These are phyloP conservation scores for Neuroterus valhalla DNA, from an alignment of 1,140 invertebrate genomes.

Conservation along the genomic window DNA sequence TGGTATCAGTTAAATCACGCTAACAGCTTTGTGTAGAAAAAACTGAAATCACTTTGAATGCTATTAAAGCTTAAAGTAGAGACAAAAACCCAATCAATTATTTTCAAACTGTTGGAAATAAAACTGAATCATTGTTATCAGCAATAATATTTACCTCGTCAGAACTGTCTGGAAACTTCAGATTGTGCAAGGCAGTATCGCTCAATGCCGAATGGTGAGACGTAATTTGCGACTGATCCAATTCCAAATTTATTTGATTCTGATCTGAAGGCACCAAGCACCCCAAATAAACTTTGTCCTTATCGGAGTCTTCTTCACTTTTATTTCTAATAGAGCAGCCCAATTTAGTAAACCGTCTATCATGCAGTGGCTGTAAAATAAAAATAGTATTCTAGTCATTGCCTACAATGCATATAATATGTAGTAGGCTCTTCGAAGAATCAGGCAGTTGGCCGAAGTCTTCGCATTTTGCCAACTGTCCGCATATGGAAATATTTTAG, in stretches of 20 bases:
- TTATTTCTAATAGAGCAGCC: slow-evolving; percentile 45
- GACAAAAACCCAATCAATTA: too few species aligned
- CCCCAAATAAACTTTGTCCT: slow-evolving; percentile 22
- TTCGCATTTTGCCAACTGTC: too few species aligned
- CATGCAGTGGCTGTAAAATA: slow-evolving; percentile 55
- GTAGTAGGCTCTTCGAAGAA: slow-evolving; percentile 19
- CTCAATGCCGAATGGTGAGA: too few species aligned
- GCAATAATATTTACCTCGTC: slow-evolving; percentile 30
- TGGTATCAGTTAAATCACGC: too few species aligned
- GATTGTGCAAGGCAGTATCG: slow-evolving; percentile 31
- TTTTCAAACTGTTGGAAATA: too few species aligned
- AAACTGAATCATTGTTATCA: too few species aligned
- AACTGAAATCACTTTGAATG: too few species aligned
- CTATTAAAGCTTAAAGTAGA: too few species aligned
- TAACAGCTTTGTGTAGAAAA: too few species aligned
- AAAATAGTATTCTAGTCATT: slow-evolving; percentile 35
- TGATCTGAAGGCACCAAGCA: slow-evolving; percentile 12
- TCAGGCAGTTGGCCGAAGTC: too few species aligned
- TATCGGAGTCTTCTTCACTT: slow-evolving; percentile 37
- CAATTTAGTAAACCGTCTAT: slow-evolving; percentile 52
- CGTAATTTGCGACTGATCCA: slow-evolving; percentile 21
- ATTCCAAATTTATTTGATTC: neutral
- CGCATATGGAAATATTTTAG: too few species aligned
- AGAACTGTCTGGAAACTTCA: slow-evolving; percentile 12
- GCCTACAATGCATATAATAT: slow-evolving; percentile 20